Percentiles rank a stretch among this genome's conserved stretches.
These are phyloP conservation scores for Psittacula cyanocephala DNA, from an alignment of 2,113 vertebrate genomes.

Conservation along the genomic window DNA sequence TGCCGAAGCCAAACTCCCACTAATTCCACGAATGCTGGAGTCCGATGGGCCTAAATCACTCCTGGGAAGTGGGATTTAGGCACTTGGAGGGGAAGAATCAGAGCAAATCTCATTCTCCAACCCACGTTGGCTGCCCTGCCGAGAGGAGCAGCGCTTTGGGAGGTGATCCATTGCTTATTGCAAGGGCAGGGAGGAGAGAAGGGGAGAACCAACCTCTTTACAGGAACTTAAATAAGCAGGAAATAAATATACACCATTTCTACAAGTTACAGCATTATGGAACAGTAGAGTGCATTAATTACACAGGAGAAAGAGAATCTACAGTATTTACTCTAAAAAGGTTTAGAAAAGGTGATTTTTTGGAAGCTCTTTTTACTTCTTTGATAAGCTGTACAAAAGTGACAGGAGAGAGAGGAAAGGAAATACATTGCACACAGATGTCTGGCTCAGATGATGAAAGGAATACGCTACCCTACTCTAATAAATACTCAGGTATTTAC, in stretches of 20 bases:
- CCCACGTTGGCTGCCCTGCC: neutral
- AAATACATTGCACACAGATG: slow-evolving; percentile 77
- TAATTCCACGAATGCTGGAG: neutral
- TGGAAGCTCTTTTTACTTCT: neutral
- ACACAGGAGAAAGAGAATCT: slow-evolving; percentile 61
- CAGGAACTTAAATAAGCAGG: slow-evolving; percentile 81
- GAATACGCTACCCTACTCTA: slow-evolving; percentile 70
- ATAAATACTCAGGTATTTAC: slow-evolving; percentile 82
- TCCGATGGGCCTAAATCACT: slow-evolving; percentile 15
- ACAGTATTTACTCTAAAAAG: slow-evolving; percentile 76
- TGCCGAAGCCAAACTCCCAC: neutral
- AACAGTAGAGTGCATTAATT: slow-evolving; percentile 81
- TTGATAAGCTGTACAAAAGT: slow-evolving; percentile 74
- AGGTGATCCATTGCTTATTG: slow-evolving; percentile 8
- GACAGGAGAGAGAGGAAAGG: slow-evolving; percentile 66
- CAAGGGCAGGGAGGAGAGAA: neutral
- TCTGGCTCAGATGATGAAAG: slow-evolving; percentile 79
- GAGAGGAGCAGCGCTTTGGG: neutral
- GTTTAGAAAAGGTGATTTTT: slow-evolving; percentile 17
- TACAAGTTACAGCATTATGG: slow-evolving; percentile 80
- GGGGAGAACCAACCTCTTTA: slow-evolving; percentile 58
- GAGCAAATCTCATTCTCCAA: neutral
- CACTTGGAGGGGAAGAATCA: slow-evolving; percentile 12
- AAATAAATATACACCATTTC: slow-evolving; percentile 84
- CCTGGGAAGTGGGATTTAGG: neutral